Evolutionary conservation across 2,888 invertebrate genomes (phyloP), one percentile per base, ranked within the genome.

Genomic region (Pristionchus japonicus): DNA sequence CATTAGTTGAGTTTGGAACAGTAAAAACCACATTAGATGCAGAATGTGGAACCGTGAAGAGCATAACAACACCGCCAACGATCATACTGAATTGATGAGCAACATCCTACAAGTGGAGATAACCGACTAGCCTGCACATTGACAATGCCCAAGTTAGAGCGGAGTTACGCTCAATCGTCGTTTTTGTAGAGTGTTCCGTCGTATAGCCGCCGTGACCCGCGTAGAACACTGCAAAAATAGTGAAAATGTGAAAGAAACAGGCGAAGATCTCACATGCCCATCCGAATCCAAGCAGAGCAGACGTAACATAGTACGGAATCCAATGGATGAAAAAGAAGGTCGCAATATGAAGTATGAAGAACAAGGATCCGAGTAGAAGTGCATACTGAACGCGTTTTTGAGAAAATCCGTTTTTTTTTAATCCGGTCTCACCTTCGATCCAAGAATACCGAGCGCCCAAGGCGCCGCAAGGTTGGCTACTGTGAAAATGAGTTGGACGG

Each of bases 251-350:
- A 1, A 70, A n/a, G 17, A 37, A 4, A 40, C 20, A 49, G n/a
- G n/a, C n/a, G n/a, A n/a, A n/a, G n/a, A n/a, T n/a, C 90, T 89
- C 77, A 92, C 92, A 82, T 7, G 92, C 90, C 40, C 89, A 90
- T 15, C 91, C 92, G 34, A 90, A 49, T 20, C 92, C 92, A 43
- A 91, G 88, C 11, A 90, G 23, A 0, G 88, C 88, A 20, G 87
- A 88, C 7, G 91, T 88, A 20, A 89, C 47, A 77, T 90, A 92
- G 85, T 89, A 92, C 40, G 90, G 90, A 64, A 89, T 89, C 17
- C 77, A 61, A 77, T 91, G 91, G n/a, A 91, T 88, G 87, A 89
- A 91, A 47, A 92, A 85, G 88, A 92, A 92, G 47, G 91, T 89
- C 0, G 89, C 23, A 9, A 89, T 89, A 61, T 89, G 89, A 3